Evolutionary conservation across 2,888 invertebrate genomes (phyloP).

Genomic region (Andrena bucephala): DNA sequence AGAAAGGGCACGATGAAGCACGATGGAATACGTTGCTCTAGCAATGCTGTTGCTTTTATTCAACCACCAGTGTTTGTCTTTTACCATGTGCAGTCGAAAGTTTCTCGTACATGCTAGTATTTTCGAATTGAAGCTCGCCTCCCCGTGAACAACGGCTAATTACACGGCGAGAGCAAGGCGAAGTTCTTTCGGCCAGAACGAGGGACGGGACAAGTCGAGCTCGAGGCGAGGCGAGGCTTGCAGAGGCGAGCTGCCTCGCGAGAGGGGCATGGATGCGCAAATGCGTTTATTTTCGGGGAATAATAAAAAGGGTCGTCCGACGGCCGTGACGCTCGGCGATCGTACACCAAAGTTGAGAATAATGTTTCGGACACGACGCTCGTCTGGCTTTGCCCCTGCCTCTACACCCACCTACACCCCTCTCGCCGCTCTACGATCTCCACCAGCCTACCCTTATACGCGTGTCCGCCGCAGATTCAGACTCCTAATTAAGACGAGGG

Average conservation of each 20-base stretch:
- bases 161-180: conserved; percentile 39
- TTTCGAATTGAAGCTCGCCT: conserved; percentile 4
- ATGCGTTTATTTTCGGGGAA: conserved; percentile 74
- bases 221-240: conserved; percentile 29
- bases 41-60: too few relatives aligned
- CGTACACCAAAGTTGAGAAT: conserved; percentile 81
- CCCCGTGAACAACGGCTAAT: conserved; percentile 40
- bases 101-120: not conserved
- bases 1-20: not conserved
- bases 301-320: conserved; percentile 74
- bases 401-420: conserved; percentile 58
- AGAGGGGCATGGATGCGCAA: conserved; percentile 65
- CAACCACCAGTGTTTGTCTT: too few relatives aligned
- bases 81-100: too few relatives aligned
- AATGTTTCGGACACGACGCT: conserved; percentile 84
- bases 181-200: conserved; percentile 64
- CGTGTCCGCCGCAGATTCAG: conserved; percentile 94
- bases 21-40: not conserved
- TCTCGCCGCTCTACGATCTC: conserved; percentile 66
- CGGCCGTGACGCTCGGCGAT: conserved; percentile 65
- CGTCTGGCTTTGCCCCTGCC: conserved; percentile 73
- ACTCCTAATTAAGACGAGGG: conserved; percentile 94
- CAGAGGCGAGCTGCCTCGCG: conserved; percentile 17
- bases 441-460: conserved; percentile 85
- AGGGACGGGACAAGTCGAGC: conserved; percentile 43